Base-by-base conservation (phyloP, 2,797 vertebrate genomes). In the Characodon lateralis region DNA sequence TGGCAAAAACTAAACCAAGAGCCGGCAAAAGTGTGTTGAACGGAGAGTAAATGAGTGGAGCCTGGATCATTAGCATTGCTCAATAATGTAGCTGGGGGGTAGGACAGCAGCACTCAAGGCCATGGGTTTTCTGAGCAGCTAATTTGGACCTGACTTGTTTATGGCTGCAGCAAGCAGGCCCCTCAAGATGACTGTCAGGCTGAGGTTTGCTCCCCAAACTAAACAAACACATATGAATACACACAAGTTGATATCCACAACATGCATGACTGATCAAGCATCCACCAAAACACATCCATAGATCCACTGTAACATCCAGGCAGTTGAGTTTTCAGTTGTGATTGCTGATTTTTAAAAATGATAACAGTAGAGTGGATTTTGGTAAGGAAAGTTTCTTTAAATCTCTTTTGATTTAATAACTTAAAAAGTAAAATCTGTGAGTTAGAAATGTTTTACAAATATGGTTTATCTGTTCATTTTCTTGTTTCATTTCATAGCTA, bases 1-100 rank as follows among this genome's bases (percentile, higher is more conserved):
- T 3, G 7, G 82, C 82, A 82, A 80, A 89, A 89, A 89, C 81
- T 88, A 85, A 88, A 85, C 72, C 71, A 74, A 90, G 86, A 88
- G 86, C 77, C 75, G 70, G 83, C 48, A 83, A 91, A 93, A 94
- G 85, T 85, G 88, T 89, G 91, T 87, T 92, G 87, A 94, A 91
- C 91, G 92, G 89, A 86, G 91, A 94, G 93, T 93, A 94, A 94
- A 95, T 94, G 93, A 95, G 91, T 91, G 31, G 88, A 92, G 91
- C 75, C 83, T 59, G 88, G 81, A 89, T 94, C 94, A 95, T 96
- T 95, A 95, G 94, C 94, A 95, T 94, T 91, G 93, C 93, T 95
- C 94, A 95, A 95, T 95, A 95, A 92, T 94, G 91, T 94, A 94
- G 95, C 94, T 94, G 82, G 93, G 86, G 93, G 94, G 94, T 92